Conservation (phyloP, 2,113 vertebrate species). For the Pluvialis apricaria region DNA sequence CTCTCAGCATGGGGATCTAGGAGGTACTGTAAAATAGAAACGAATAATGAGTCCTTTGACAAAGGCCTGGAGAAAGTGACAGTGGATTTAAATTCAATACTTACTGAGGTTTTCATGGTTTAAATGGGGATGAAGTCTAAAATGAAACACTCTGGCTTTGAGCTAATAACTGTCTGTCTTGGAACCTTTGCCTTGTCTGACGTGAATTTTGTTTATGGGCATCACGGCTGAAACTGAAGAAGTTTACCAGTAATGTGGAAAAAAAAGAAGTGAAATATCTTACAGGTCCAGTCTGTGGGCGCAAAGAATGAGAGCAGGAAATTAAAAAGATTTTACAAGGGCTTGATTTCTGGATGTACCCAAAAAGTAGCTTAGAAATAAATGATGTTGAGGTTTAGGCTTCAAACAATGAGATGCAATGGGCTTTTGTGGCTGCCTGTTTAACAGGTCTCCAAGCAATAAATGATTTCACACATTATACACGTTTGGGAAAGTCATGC, state of each 20-base stretch:
- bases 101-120: constrained; percentile 34
- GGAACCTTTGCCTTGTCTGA: constrained; percentile 26
- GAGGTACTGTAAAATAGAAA: not conserved
- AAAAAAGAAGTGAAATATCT: not conserved
- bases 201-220: constrained; percentile 37
- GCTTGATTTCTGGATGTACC: constrained; percentile 29
- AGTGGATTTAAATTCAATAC: constrained; percentile 51
- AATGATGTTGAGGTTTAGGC: not conserved
- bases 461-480: constrained; percentile 38
- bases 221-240: not conserved
- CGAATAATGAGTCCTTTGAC: constrained; percentile 33
- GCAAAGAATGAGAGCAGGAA: constrained; percentile 21
- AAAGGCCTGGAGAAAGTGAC: constrained; percentile 19
- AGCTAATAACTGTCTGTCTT: constrained; percentile 51
- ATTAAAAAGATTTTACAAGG: constrained; percentile 57
- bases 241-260: constrained; percentile 27
- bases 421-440: constrained; percentile 1
- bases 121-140: constrained; percentile 52
- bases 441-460: not conserved
- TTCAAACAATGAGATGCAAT: not conserved
- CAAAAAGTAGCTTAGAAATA: constrained; percentile 22
- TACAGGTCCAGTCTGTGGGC: not conserved
- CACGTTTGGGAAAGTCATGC: not conserved
- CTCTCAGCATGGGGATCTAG: not conserved
- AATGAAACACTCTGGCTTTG: constrained; percentile 58